A percentile compares a stretch with the other conserved stretches of the same genome.
Evolutionary conservation across 2,888 invertebrate genomes (phyloP).

Genomic region (Acheta domesticus): DNA sequence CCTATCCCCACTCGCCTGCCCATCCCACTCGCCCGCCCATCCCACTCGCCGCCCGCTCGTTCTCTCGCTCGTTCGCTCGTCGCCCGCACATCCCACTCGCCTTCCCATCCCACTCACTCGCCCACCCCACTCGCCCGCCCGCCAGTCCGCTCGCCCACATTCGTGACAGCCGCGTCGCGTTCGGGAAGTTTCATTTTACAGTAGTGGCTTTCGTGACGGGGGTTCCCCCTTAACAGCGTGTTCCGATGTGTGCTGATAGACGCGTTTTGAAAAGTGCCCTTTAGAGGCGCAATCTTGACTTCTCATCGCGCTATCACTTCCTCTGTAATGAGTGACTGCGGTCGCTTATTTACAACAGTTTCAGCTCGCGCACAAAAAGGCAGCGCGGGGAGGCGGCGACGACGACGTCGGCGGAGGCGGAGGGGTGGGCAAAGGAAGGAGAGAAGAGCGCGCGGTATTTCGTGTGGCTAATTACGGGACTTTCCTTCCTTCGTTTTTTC

Average conservation of each 20-base stretch:
- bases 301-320: conserved; percentile 9
- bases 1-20: no score
- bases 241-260: background rate
- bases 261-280: conserved; percentile 10
- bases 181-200: background rate
- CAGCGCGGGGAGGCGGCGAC: background rate
- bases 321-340: background rate
- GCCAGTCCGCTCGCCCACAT: background rate
- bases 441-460: background rate
- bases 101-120: no score
- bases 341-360: conserved; percentile 7
- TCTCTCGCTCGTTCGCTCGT: no score
- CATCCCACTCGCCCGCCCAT: no score
- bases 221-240: background rate
- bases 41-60: background rate
- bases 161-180: background rate
- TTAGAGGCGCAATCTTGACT: conserved; percentile 1
- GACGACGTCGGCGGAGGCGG: background rate
- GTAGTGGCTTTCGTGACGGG: background rate
- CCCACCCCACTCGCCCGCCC: background rate
- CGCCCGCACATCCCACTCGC: no score
- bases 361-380: conserved; percentile 7
- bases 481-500: background rate
- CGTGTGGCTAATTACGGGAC: background rate
- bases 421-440: background rate